Evolutionary conservation across 2,888 invertebrate species (phyloP).

Genomic region (Cabera pusaria): DNA sequence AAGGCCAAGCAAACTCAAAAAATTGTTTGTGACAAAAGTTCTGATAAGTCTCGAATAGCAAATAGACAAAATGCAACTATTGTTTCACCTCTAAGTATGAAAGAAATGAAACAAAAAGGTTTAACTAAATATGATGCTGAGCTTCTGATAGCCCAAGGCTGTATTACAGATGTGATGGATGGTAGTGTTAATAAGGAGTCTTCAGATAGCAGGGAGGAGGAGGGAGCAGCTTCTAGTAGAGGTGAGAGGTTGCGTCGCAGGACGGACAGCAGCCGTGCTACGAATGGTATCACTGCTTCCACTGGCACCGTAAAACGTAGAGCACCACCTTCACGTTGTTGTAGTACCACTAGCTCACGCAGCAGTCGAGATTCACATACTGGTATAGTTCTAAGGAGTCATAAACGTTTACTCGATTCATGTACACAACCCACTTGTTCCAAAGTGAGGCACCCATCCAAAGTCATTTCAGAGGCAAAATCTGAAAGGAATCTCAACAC

Average conservation of each 20-base stretch:
- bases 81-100: constrained; percentile 90
- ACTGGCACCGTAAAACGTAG: constrained; percentile 48
- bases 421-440: constrained; percentile 52
- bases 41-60: constrained; percentile 66
- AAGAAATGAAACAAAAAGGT: constrained; percentile 92
- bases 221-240: constrained; percentile 71
- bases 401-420: constrained; percentile 79
- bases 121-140: constrained; percentile 95
- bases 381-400: constrained; percentile 85
- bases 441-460: constrained; percentile 56
- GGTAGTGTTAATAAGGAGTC: constrained; percentile 57
- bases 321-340: constrained; percentile 66
- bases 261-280: constrained; percentile 56
- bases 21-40: constrained; percentile 62
- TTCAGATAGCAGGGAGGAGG: constrained; percentile 71
- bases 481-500: constrained; percentile 53
- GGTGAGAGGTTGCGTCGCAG: constrained; percentile 63
- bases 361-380: constrained; percentile 73
- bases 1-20: constrained; percentile 87
- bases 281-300: constrained; percentile 57
- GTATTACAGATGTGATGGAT: constrained; percentile 87
- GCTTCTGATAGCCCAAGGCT: constrained; percentile 91
- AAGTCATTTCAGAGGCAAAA: constrained; percentile 54
- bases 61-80: constrained; percentile 74
- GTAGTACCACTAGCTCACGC: constrained; percentile 76